Percentiles rank a stretch among this genome's conserved stretches.
phyloP scores from a whole-genome alignment of 2,113 vertebrate genomes.

The Gambusia affinis region DNA sequence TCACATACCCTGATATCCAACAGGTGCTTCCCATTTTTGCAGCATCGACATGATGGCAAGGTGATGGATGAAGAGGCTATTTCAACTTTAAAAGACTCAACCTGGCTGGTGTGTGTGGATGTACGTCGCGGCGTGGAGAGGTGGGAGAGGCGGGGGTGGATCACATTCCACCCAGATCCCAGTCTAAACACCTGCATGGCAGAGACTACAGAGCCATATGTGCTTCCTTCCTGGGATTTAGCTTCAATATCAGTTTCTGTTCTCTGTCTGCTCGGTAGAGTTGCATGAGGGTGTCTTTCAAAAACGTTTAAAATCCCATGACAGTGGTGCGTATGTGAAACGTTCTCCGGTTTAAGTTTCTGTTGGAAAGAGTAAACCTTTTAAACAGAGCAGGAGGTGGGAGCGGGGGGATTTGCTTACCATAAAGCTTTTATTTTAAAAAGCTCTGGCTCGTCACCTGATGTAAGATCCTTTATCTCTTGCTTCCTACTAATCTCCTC shows the following conservation, averaged over 20 bases:
- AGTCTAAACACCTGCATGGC: slow-evolving; percentile 76
- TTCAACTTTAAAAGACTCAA: slow-evolving; percentile 46
- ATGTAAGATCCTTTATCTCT: slow-evolving; percentile 43
- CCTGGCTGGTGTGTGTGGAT: slow-evolving; percentile 29
- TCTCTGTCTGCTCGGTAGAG: not conserved
- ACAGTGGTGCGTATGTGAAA: not conserved
- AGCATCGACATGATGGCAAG: slow-evolving; percentile 4
- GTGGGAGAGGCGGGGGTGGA: slow-evolving; percentile 11
- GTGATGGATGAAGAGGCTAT: slow-evolving; percentile 52
- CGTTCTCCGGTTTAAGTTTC: not conserved
- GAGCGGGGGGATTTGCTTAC: slow-evolving; percentile 3
- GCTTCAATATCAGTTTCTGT: not conserved
- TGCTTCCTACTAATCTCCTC: slow-evolving; percentile 41
- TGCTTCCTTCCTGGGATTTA: slow-evolving; percentile 46
- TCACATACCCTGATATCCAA: slow-evolving; percentile 21
- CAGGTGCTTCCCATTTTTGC: slow-evolving; percentile 48
- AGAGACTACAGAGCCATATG: slow-evolving; percentile 29
- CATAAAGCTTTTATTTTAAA: slow-evolving; percentile 8
- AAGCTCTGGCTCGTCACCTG: slow-evolving; percentile 9
- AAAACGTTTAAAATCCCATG: not conserved
- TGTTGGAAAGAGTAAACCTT: not conserved
- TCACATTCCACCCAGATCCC: slow-evolving; percentile 68
- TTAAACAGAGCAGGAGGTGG: not conserved
- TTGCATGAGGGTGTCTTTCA: not conserved
- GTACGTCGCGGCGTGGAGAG: slow-evolving; percentile 17